Base-by-base conservation (phyloP, 2,888 invertebrate species). In the Epirrhoe tristata region DNA sequence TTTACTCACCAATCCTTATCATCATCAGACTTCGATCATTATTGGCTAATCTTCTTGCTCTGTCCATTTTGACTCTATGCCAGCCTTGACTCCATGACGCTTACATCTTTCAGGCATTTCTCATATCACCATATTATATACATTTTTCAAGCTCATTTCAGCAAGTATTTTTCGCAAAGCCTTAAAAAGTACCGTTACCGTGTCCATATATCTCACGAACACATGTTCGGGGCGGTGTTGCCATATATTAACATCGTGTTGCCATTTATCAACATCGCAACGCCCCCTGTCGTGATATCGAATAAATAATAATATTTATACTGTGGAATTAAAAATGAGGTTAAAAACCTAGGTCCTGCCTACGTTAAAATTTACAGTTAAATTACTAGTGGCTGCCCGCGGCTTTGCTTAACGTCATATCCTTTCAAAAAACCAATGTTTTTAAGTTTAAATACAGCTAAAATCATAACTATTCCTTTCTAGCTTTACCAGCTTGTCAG, bases 161-260 rank as follows among this genome's bases (percentile, higher is more conserved):
- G 1, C 48, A 48, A 14, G 48, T 74, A 72, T 77, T 76, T 80
- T 78, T 81, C 74, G 58, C 46, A 24, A 53, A 46, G 50, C 36
- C 57, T 57, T 16, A 16, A 58, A 54, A 61, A 24, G 43, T 48
- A 17, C 54, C 46, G 54, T 54, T 54, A 54, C 4, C 57, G n/a
- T 34, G 16, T 14, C 24, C 59, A 53, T 70, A 64, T 77, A 72
- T 78, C 73, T 73, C 70, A 55, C n/a, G 63, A 76, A 76, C 82
- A 81, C 78, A 76, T 83, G 83, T 81, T 74, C 7, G 36, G 67
- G 76, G 78, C 78, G 80, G 74, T 72, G 72, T 61, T 61, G 62
- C 46, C 48, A 52, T 63, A 43, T 59, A 63, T 67, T 58, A 56
- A 52, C 58, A 63, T 55, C 48, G 52, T 55, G 58, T 70, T 70